phyloP scores from a whole-genome alignment of 2,113 vertebrate genomes.

The Cettia cetti region DNA sequence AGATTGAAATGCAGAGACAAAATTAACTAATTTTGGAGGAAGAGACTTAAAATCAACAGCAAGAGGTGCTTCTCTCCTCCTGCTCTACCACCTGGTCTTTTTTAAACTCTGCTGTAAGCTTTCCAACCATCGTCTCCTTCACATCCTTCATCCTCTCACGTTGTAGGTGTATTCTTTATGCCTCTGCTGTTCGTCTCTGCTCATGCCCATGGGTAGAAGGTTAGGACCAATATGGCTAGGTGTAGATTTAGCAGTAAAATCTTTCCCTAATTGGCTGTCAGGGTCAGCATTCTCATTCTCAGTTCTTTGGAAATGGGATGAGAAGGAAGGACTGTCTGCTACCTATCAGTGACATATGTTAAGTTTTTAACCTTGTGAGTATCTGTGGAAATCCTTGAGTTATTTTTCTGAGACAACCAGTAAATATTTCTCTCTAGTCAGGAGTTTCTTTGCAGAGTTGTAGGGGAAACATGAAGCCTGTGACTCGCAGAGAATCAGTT shows the following conservation, averaged over 20 bases:
- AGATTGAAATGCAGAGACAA: slow-evolving; percentile 18
- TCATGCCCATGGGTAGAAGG: background rate
- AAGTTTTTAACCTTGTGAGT: background rate
- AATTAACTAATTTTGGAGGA: slow-evolving; percentile 17
- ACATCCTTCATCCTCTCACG: background rate
- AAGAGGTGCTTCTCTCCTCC: background rate
- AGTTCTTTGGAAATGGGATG: background rate
- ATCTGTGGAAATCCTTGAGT: background rate
- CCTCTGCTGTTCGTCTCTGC: slow-evolving; percentile 7
- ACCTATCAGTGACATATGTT: background rate
- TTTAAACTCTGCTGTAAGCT: slow-evolving; percentile 42
- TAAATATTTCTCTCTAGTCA: background rate
- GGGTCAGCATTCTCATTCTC: background rate
- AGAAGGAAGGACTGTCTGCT: background rate
- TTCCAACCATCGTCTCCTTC: slow-evolving; percentile 4
- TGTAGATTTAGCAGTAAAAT: background rate
- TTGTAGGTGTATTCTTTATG: slow-evolving; percentile 33
- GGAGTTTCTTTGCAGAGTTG: background rate
- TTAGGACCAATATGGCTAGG: background rate
- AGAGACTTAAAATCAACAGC: background rate
- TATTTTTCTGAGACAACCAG: background rate
- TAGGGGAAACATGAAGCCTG: background rate
- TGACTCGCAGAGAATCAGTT: background rate
- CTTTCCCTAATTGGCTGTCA: background rate
- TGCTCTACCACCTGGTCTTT: background rate